Conservation (phyloP, 1,140 invertebrate genomes). For the Tigriopus japonicus region DNA sequence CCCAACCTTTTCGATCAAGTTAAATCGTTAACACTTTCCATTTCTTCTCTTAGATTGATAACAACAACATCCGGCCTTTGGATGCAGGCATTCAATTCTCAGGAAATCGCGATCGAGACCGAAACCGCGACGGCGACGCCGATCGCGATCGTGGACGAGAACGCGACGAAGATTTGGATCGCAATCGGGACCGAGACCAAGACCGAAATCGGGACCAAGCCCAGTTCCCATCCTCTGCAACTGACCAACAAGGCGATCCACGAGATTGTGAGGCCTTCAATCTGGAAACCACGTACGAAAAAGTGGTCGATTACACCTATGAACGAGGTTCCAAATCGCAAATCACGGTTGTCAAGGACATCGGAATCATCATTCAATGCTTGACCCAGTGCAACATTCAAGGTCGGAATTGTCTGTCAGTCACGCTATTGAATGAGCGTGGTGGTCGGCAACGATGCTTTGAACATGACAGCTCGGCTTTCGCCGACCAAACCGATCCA, state of each 20-base stretch:
- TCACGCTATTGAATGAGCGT: constrained; percentile 26
- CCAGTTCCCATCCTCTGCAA: not conserved
- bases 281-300: constrained; percentile 16
- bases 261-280: not conserved
- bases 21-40: too few relatives aligned
- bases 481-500: constrained; percentile 23
- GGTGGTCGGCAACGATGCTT: constrained; percentile 26
- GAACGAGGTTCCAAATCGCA: constrained; percentile 16
- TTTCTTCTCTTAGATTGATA: not conserved
- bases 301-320: constrained; percentile 16
- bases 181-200: not conserved
- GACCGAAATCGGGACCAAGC: not conserved
- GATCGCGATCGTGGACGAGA: too few relatives aligned
- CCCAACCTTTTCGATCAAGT: too few relatives aligned
- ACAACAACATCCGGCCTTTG: not conserved
- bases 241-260: not conserved
- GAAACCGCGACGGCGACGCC: not conserved
- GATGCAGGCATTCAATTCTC: not conserved
- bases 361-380: constrained; percentile 29
- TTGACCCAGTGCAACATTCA: constrained; percentile 28
- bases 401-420: constrained; percentile 26
- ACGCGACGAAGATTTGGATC: not conserved
- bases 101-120: not conserved
- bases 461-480: constrained; percentile 26
- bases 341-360: constrained; percentile 19